Percentiles rank a stretch among this genome's conserved stretches.
phyloP scores from a whole-genome alignment of 2,888 invertebrate species.

The Luffia ferchaultella region DNA sequence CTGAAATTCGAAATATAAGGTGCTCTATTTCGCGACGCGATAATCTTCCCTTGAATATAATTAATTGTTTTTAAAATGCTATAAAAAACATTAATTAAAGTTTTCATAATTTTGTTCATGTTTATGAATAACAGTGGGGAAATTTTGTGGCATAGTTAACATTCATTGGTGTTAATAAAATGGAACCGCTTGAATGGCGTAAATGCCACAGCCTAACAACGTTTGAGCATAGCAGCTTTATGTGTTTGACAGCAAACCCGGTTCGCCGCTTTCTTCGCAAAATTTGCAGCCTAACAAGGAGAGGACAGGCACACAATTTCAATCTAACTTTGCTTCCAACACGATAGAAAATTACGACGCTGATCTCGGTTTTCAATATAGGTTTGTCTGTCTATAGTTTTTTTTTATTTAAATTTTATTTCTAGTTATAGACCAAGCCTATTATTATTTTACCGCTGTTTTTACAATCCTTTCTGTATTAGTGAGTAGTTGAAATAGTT shows the following conservation, averaged over 20 bases:
- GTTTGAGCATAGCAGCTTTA: background rate
- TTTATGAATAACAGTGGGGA: no score
- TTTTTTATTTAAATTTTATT: conserved; percentile 6
- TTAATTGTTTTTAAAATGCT: no score
- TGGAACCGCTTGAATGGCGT: background rate
- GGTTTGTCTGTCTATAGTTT: conserved; percentile 37
- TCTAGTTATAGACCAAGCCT: background rate
- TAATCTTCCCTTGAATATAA: no score
- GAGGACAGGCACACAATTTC: conserved; percentile 5
- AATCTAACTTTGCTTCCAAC: conserved; percentile 4
- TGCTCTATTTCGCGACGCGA: no score
- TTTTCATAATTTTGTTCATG: no score
- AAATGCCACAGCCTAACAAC: conserved; percentile 4
- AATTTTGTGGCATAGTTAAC: background rate
- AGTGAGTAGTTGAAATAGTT: background rate
- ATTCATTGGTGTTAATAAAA: background rate
- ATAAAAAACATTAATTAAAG: no score
- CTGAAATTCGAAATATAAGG: no score
- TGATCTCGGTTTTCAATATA: conserved; percentile 39
- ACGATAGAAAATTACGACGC: conserved; percentile 21
- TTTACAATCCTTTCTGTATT: background rate
- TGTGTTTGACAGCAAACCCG: conserved; percentile 35
- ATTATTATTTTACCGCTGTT: background rate
- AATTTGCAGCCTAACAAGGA: conserved; percentile 23
- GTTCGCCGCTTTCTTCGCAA: conserved; percentile 51